Percentiles rank a stretch among this genome's conserved stretches.
phyloP scores from a whole-genome alignment of 2,888 invertebrate genomes.

The Ditula angustiorana region DNA sequence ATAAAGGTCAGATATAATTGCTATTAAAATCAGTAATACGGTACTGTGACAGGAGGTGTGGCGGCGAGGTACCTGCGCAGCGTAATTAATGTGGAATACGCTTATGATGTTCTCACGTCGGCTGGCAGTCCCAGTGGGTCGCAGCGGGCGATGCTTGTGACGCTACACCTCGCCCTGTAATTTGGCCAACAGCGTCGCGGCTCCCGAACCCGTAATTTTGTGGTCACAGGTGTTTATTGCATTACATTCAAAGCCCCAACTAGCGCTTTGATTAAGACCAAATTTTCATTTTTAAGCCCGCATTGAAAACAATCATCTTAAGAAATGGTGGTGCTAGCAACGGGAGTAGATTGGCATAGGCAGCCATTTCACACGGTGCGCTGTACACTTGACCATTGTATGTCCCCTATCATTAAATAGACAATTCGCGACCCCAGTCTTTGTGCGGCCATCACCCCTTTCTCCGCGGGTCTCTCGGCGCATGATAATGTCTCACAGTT shows the following conservation, averaged over 20 bases:
- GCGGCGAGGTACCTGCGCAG: constrained; percentile 11
- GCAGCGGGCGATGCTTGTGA: constrained; percentile 50
- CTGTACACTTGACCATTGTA: constrained; percentile 74
- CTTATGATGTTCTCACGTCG: constrained; percentile 49
- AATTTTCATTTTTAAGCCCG: constrained; percentile 39
- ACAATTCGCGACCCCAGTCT: constrained; percentile 69
- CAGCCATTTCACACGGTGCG: constrained; percentile 76
- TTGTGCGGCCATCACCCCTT: constrained; percentile 66
- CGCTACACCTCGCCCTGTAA: constrained; percentile 72
- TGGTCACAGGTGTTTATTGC: constrained; percentile 76
- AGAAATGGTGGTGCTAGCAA: constrained; percentile 5
- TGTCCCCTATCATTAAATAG: constrained; percentile 71
- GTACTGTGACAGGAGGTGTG: constrained; percentile 20
- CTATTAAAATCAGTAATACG: constrained; percentile 31
- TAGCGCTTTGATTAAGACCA: constrained; percentile 25
- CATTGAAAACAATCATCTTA: constrained; percentile 31
- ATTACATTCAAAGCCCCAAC: constrained; percentile 44
- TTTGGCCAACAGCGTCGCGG: constrained; percentile 73
- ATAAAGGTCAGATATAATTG: constrained; percentile 30
- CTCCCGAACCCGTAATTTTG: constrained; percentile 75
- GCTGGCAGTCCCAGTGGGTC: constrained; percentile 11
- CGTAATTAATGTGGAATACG: constrained; percentile 45
- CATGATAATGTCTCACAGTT: constrained; percentile 77
- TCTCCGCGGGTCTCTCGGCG: constrained; percentile 70
- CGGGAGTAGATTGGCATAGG: constrained; percentile 50